Conservation (phyloP, 2,113 vertebrate genomes). For the Natator depressus region DNA sequence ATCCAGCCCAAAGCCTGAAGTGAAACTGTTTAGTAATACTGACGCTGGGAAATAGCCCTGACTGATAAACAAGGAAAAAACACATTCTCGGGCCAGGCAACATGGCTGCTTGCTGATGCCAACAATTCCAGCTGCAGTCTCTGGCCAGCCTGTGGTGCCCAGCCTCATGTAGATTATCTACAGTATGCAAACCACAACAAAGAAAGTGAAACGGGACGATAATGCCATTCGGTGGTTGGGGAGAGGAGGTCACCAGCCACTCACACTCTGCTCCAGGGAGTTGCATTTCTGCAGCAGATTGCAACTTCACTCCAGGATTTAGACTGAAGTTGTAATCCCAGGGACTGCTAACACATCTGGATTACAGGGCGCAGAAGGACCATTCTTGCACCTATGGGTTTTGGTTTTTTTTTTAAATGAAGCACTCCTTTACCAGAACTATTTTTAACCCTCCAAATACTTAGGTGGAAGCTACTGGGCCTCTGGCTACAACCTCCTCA, state of each 20-base stretch:
- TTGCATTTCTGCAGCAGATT: no score
- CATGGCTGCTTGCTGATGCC: no score
- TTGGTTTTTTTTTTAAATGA: no score
- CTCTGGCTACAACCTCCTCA: neutral
- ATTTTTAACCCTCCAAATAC: neutral
- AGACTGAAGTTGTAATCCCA: neutral
- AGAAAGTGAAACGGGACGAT: no score
- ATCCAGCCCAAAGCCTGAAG: slow-evolving; percentile 16
- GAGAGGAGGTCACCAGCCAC: no score
- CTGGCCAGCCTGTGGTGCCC: no score
- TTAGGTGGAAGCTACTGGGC: neutral
- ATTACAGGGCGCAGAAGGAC: neutral
- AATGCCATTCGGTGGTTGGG: no score
- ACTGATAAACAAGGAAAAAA: neutral
- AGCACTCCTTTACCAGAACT: neutral
- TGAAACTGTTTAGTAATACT: slow-evolving; percentile 41
- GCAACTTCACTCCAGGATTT: neutral
- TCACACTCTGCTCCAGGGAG: no score
- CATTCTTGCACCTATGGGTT: neutral
- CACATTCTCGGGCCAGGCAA: no score
- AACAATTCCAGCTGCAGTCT: no score
- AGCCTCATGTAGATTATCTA: no score
- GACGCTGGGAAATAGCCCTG: slow-evolving; percentile 14
- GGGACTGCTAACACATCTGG: neutral
- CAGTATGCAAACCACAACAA: no score